These are phyloP conservation scores for Blera fallax DNA, from an alignment of 2,888 invertebrate species.

Conservation along the genomic window DNA sequence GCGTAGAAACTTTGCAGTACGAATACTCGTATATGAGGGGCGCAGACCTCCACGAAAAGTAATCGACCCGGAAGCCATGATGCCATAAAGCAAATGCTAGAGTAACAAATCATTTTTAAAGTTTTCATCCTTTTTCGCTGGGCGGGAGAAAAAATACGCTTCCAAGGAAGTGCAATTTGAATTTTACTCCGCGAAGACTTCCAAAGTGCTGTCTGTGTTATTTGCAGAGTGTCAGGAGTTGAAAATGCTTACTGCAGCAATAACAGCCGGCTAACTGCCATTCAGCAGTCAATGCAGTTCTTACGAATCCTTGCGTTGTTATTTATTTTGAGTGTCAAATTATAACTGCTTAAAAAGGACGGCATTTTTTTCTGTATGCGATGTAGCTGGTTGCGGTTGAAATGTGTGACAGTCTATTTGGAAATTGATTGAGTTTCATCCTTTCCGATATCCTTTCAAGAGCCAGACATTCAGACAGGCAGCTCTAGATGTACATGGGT, in stretches of 20 bases:
- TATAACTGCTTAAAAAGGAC: neutral
- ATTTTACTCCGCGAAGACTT: neutral
- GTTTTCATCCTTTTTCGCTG: constrained; percentile 8
- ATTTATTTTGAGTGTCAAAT: neutral
- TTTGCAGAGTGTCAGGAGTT: constrained; percentile 1
- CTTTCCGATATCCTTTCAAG: neutral
- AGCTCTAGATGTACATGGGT: neutral
- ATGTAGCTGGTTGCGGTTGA: neutral
- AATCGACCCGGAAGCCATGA: constrained; percentile 24
- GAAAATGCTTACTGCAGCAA: neutral
- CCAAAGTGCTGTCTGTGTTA: neutral
- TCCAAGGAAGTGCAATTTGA: neutral
- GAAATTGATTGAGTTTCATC: constrained; percentile 11
- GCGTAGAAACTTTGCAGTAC: constrained; percentile 23
- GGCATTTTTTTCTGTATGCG: neutral
- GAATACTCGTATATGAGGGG: neutral
- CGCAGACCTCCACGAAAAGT: constrained; percentile 4
- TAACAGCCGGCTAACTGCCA: neutral
- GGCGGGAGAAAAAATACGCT: constrained; percentile 4
- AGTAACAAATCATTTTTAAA: constrained; percentile 47
- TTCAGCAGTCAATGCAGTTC: neutral
- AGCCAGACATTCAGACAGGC: neutral
- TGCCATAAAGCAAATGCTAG: constrained; percentile 28
- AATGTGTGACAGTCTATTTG: neutral
- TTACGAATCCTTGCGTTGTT: neutral